A percentile compares a stretch with the other conserved stretches of the same genome.
phyloP scores from a whole-genome alignment of 2,888 invertebrate genomes.

The Tenodera sinensis region DNA sequence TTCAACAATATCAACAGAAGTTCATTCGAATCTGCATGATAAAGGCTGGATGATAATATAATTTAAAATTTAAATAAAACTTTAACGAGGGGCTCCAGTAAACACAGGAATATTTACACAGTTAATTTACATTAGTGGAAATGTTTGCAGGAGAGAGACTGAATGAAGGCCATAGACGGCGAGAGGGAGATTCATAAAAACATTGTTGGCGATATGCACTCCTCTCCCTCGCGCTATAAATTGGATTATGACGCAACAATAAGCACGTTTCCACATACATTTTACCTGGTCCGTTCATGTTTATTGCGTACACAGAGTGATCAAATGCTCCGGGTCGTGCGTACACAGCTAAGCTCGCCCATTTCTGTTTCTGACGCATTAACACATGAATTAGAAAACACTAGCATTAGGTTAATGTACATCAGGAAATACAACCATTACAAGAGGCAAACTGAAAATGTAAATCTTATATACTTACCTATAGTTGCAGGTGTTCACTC shows the following conservation, averaged over 20 bases:
- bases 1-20: background rate
- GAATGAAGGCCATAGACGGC: background rate
- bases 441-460: too few species aligned
- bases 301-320: background rate
- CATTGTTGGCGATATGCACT: background rate
- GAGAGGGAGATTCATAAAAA: background rate
- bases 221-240: background rate
- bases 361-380: background rate
- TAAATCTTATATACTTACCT: too few species aligned
- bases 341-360: background rate
- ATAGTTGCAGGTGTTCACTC: too few species aligned
- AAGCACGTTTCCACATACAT: background rate
- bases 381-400: background rate
- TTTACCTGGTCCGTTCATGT: background rate
- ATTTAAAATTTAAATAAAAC: background rate
- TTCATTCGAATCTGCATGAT: background rate
- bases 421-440: background rate
- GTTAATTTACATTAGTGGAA: background rate
- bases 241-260: background rate
- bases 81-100: background rate
- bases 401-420: background rate
- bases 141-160: background rate
- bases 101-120: background rate
- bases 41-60: background rate
- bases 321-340: background rate